These are phyloP conservation scores for Piprites chloris DNA, from an alignment of 2,113 vertebrate genomes.

Conservation along the genomic window DNA sequence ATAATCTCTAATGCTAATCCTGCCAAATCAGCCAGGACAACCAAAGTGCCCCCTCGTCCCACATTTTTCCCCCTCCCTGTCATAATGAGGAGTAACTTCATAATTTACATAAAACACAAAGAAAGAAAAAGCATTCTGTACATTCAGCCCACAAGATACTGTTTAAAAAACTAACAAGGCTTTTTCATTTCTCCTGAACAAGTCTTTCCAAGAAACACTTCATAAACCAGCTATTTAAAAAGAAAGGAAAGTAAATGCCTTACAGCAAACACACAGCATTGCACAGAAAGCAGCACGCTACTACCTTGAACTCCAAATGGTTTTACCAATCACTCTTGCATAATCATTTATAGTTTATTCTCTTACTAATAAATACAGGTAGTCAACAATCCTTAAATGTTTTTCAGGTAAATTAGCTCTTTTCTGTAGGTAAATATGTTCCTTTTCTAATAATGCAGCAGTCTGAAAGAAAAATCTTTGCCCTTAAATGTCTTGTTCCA, in stretches of 20 bases:
- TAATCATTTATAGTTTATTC: neutral
- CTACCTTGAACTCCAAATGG: neutral
- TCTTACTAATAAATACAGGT: neutral
- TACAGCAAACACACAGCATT: neutral
- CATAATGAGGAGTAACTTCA: neutral
- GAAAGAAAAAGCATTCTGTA: neutral
- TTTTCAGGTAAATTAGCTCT: neutral
- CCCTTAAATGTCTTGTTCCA: neutral
- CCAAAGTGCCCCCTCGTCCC: neutral
- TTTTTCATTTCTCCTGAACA: slow-evolving; percentile 16
- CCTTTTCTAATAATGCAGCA: neutral
- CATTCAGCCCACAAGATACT: neutral
- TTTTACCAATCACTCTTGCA: neutral
- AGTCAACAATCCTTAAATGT: neutral
- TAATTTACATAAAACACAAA: neutral
- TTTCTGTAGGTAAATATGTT: neutral
- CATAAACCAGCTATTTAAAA: slow-evolving; percentile 50
- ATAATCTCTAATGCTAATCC: neutral
- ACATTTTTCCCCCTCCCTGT: neutral
- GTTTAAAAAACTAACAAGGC: neutral
- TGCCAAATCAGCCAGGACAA: neutral
- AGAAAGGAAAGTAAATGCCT: slow-evolving; percentile 15
- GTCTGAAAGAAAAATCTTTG: neutral
- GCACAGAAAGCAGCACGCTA: neutral
- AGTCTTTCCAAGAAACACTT: slow-evolving; percentile 47